Evolutionary conservation across 2,113 vertebrate species (phyloP).

Genomic region (Pampusana beccarii): DNA sequence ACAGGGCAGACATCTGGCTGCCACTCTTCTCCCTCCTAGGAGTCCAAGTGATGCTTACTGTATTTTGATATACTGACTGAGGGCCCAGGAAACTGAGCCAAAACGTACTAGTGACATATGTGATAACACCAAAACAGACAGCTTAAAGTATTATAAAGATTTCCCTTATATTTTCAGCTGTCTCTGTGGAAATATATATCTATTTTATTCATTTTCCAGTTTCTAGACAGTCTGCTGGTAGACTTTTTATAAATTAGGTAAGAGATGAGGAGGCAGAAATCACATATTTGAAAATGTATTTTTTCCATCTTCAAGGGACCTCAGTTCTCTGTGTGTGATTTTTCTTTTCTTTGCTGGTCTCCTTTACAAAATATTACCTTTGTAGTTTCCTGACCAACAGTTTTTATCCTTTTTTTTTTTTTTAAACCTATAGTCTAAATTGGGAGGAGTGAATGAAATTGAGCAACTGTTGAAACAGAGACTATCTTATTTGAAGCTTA

Average conservation of each 20-base stretch:
- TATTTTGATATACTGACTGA: not conserved
- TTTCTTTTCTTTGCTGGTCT: not conserved
- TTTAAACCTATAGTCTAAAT: not conserved
- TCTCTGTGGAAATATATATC: not conserved
- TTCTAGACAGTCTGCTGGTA: not conserved
- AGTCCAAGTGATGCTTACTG: not conserved
- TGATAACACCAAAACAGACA: not conserved
- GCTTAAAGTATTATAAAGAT: not conserved
- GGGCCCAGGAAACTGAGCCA: not conserved
- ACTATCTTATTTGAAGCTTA: not conserved
- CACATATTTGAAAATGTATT: not conserved
- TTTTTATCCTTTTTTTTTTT: not conserved
- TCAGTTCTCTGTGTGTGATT: not conserved
- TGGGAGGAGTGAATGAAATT: not conserved
- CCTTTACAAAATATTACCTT: not conserved
- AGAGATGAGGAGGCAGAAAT: not conserved
- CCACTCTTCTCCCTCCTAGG: rapidly evolving
- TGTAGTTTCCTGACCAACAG: not conserved
- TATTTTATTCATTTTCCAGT: not conserved
- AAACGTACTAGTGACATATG: not conserved
- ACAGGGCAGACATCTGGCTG: not conserved
- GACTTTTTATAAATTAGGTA: not conserved
- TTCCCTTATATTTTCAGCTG: not conserved
- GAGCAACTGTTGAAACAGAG: not conserved
- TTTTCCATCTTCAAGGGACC: not conserved